phyloP scores from a whole-genome alignment of 1,140 invertebrate species.

The Nasonia longicornis region DNA sequence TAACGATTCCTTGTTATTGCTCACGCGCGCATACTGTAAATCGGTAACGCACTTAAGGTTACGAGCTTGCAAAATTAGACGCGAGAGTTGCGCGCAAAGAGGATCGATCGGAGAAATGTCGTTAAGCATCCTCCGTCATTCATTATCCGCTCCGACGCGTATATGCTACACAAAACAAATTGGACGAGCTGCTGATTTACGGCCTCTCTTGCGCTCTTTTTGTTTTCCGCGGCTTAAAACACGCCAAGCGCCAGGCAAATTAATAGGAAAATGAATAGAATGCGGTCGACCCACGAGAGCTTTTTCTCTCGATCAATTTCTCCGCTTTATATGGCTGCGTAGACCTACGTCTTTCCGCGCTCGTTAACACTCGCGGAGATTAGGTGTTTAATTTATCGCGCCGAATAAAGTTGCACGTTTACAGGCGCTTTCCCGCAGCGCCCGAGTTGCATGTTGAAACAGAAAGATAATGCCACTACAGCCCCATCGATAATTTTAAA shows the following conservation, averaged over 20 bases:
- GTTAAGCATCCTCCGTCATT: conserved; percentile 1
- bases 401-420: neutral
- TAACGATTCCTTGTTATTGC: conserved; percentile 56
- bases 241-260: neutral
- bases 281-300: conserved; percentile 1
- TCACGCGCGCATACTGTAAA: conserved; percentile 49
- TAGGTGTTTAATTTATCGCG: conserved; percentile 11
- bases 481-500: too few species aligned
- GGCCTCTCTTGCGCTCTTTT: neutral
- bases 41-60: conserved; percentile 51
- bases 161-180: conserved; percentile 4
- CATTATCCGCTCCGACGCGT: neutral
- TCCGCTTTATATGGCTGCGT: neutral
- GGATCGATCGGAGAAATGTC: conserved; percentile 22
- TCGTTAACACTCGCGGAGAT: neutral
- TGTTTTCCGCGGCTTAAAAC: conserved; percentile 1
- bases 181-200: conserved; percentile 17
- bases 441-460: too few species aligned
- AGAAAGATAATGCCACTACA: too few species aligned
- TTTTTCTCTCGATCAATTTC: neutral
- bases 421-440: neutral
- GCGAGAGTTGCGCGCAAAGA: conserved; percentile 17
- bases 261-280: conserved; percentile 20
- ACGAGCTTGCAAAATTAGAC: conserved; percentile 47
- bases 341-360: neutral